phyloP scores from a whole-genome alignment of 2,888 invertebrate genomes.

The Ectemnius continuus region DNA sequence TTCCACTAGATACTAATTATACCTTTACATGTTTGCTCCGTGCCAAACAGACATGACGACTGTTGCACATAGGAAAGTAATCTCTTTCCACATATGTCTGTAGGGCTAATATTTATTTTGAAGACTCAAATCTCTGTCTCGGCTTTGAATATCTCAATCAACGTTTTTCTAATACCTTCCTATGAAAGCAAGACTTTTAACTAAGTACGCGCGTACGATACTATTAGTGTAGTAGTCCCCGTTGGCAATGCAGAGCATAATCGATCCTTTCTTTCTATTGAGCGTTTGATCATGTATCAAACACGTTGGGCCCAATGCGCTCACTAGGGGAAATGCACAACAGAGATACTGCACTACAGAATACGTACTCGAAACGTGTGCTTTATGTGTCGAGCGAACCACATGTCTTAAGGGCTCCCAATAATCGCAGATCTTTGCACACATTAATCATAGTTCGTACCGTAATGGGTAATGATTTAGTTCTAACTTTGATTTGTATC shows the following conservation, averaged over 20 bases:
- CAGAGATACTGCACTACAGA: constrained; percentile 29
- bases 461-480: constrained; percentile 60
- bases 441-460: constrained; percentile 49
- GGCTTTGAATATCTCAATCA: constrained; percentile 39
- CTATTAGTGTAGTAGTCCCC: constrained; percentile 42
- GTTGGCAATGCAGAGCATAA: constrained; percentile 2
- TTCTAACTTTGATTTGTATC: constrained; percentile 53
- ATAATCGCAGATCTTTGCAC: constrained; percentile 26
- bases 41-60: constrained; percentile 37
- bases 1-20: constrained; percentile 52
- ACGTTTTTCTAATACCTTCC: constrained; percentile 38
- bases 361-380: constrained; percentile 21
- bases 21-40: constrained; percentile 50
- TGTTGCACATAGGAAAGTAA: constrained; percentile 46
- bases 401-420: constrained; percentile 32
- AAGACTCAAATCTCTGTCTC: constrained; percentile 41
- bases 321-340: too few species aligned
- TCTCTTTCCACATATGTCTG: constrained; percentile 25
- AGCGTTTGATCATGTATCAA: too few species aligned
- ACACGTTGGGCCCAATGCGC: too few species aligned
- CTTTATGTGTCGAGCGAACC: constrained; percentile 13
- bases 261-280: too few species aligned
- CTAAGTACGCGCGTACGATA: constrained; percentile 33
- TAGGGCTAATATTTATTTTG: constrained; percentile 60
- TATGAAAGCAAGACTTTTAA: constrained; percentile 36